Conservation (phyloP, 2,797 vertebrate species). For the Acanthornis magna region DNA sequence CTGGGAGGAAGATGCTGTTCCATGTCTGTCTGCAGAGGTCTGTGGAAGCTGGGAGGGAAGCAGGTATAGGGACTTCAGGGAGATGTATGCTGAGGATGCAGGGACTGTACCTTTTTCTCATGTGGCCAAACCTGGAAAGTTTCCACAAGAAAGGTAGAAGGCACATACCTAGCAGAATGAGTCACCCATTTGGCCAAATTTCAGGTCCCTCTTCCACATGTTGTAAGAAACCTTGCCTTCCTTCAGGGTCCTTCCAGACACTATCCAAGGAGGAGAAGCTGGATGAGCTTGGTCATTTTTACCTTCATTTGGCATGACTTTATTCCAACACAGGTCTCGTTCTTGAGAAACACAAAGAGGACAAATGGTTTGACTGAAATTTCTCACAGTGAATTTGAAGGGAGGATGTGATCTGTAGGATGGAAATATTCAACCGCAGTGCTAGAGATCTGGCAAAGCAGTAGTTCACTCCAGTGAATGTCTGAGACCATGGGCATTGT, state of each 20-base stretch:
- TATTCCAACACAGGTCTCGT: neutral
- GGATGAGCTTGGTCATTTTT: neutral
- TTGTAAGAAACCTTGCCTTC: neutral
- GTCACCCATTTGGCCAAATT: neutral
- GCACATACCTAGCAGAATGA: neutral
- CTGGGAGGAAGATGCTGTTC: neutral
- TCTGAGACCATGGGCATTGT: neutral
- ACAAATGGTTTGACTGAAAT: neutral
- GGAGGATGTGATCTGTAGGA: neutral
- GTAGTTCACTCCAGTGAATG: neutral
- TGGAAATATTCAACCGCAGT: neutral
- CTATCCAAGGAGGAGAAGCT: neutral
- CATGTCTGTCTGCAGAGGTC: neutral
- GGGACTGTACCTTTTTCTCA: neutral
- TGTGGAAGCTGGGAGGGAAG: neutral
- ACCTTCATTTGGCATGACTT: neutral
- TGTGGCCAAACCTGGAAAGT: neutral
- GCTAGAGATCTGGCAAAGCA: neutral
- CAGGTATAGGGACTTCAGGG: neutral
- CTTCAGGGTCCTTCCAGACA: neutral
- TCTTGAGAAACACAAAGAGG: neutral
- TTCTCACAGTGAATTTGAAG: neutral
- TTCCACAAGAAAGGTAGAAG: neutral
- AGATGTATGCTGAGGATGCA: neutral
- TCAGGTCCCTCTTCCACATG: neutral